A percentile compares a stretch with the other conserved stretches of the same genome.
Evolutionary conservation across 2,113 vertebrate species (phyloP).

Genomic region (Melanerpes aurifrons): DNA sequence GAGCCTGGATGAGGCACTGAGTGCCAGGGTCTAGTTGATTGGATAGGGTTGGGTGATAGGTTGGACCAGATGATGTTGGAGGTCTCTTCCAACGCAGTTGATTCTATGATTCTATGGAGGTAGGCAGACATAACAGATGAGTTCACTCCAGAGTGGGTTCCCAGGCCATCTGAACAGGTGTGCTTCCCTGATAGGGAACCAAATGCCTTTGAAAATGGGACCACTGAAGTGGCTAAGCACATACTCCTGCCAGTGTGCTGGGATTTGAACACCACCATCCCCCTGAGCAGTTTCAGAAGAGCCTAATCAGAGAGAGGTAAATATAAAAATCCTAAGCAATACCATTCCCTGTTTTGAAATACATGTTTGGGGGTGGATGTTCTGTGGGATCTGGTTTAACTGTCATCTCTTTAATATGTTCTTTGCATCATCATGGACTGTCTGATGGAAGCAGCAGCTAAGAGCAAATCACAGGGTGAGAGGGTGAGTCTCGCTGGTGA

Average conservation of each 20-base stretch:
- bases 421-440: background rate
- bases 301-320: background rate
- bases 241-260: background rate
- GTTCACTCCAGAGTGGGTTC: background rate
- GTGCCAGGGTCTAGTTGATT: no score
- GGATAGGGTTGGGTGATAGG: no score
- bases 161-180: background rate
- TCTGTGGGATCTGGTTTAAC: background rate
- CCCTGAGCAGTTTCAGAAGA: background rate
- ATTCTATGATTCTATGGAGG: no score
- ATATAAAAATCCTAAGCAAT: background rate
- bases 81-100: no score
- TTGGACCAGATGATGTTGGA: no score
- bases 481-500: constrained; percentile 12
- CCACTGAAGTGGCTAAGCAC: background rate
- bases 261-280: background rate
- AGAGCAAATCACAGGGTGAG: constrained; percentile 8
- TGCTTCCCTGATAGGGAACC: background rate
- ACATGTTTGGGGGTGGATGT: background rate
- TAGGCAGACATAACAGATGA: background rate
- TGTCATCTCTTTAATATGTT: background rate
- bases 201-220: background rate
- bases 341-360: background rate
- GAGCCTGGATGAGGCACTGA: no score
- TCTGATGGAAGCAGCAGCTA: constrained; percentile 21